These are phyloP conservation scores for Nibea albiflora DNA, from an alignment of 2,113 vertebrate species.

Conservation along the genomic window DNA sequence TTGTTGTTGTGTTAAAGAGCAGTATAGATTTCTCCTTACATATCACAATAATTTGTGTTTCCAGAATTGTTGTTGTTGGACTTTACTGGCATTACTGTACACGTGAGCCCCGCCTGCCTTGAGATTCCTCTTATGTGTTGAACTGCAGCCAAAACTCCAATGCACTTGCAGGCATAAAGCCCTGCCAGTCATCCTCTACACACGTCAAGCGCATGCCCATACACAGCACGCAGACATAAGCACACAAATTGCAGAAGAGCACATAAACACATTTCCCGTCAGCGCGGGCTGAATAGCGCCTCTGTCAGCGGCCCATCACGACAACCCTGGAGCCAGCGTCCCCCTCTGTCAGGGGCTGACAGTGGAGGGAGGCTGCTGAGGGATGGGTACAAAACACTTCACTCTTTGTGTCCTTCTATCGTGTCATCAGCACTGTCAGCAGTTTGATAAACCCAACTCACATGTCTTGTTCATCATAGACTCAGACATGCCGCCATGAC, in stretches of 20 bases:
- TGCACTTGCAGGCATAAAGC: constrained; percentile 33
- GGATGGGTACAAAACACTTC: constrained; percentile 46
- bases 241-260: constrained; percentile 16
- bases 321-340: constrained; percentile 51
- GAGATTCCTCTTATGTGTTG: not conserved
- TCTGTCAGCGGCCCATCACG: constrained; percentile 59
- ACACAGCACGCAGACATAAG: constrained; percentile 10
- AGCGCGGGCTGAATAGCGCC: constrained; percentile 18
- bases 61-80: not conserved
- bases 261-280: constrained; percentile 48
- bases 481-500: constrained; percentile 12
- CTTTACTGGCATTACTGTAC: constrained; percentile 2
- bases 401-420: constrained; percentile 56
- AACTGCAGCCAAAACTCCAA: constrained; percentile 38
- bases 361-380: constrained; percentile 36
- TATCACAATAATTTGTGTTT: not conserved
- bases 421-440: constrained; percentile 59
- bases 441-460: constrained; percentile 48
- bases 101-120: constrained; percentile 10
- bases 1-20: constrained; percentile 8
- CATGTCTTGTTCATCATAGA: constrained; percentile 53
- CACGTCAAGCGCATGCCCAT: constrained; percentile 23
- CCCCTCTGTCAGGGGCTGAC: constrained; percentile 60
- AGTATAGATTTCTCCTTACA: not conserved
- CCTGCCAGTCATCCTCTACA: constrained; percentile 38